Conservation (phyloP, 2,797 vertebrate genomes). For the Hemitrygon akajei region DNA sequence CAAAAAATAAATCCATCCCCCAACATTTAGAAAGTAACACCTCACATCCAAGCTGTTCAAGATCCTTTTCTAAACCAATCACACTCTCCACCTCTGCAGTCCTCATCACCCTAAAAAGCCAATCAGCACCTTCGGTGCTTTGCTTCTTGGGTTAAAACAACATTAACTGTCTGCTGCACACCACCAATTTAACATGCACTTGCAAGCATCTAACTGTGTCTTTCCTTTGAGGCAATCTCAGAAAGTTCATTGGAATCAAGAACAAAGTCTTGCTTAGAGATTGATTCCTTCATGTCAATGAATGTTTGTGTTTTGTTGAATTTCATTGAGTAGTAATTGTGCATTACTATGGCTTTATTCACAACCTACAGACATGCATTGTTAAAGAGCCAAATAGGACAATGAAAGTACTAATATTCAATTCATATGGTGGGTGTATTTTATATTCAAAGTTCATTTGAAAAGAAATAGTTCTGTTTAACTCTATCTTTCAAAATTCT, state of each 20-base stretch:
- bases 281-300: neutral
- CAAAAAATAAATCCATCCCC: too few species aligned
- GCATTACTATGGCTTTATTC: slow-evolving; percentile 7
- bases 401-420: neutral
- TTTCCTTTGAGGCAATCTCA: neutral
- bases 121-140: too few species aligned
- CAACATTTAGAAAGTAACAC: too few species aligned
- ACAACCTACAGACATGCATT: neutral
- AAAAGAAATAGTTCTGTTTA: neutral
- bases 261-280: neutral
- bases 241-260: neutral
- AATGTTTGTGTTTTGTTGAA: neutral
- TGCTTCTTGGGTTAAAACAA: too few species aligned
- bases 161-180: too few species aligned
- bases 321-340: neutral
- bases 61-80: too few species aligned
- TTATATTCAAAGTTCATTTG: slow-evolving; percentile 20
- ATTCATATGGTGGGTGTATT: slow-evolving; percentile 8
- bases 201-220: too few species aligned
- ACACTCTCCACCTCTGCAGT: too few species aligned
- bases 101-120: too few species aligned
- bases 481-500: too few species aligned
- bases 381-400: neutral
- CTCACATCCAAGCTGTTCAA: too few species aligned
- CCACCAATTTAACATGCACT: too few species aligned